Evolutionary conservation across 2,797 vertebrate genomes (phyloP), one percentile per base, ranked within the genome.

Genomic region (Acestrorhynchus altus): DNA sequence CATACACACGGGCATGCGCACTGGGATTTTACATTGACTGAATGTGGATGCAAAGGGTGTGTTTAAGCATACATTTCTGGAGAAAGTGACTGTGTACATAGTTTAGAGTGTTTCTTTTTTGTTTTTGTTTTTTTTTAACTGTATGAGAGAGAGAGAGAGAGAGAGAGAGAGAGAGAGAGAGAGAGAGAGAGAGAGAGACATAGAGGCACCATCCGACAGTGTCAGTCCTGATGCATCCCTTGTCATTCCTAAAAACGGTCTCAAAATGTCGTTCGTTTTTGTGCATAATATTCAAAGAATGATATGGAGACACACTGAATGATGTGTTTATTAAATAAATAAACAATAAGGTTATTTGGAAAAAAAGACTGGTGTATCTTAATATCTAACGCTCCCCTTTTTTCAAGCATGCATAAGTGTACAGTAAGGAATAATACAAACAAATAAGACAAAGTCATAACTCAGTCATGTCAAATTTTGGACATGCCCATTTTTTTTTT

Each of bases 261-360:
- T 76, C 68, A 76, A 77, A 73, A 80, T 81, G 86, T 83, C 86
- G 87, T 86, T 82, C 84, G 28, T 60, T 86, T 84, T 82, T 85
- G 84, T 88, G 87, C 79, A 84, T 85, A 88, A 78, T 91, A 85
- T 88, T 88, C 67, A 84, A 83, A 89, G 75, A 77, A 83, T 87
- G 86, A 89, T 87, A 91, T 86, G 87, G 88, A 80, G 82, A 91
- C 89, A 87, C 90, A 90, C 90, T 91, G 89, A 86, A 86, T 85
- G 78, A 91, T 90, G 87, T 92, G 89, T 90, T 91, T 86, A 92
- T 87, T 90, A 86, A 92, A 91, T 90, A 85, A 91, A 93, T 87
- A 83, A 88, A 85, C 83, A 86, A 78, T 81, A 83, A 86, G 82
- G 82, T 80, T 81, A 85, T 86, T 83, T 90, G 84, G 31, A 86